These are phyloP conservation scores for Microtus richardsoni DNA, from an alignment of 2,113 vertebrate genomes.

Conservation along the genomic window DNA sequence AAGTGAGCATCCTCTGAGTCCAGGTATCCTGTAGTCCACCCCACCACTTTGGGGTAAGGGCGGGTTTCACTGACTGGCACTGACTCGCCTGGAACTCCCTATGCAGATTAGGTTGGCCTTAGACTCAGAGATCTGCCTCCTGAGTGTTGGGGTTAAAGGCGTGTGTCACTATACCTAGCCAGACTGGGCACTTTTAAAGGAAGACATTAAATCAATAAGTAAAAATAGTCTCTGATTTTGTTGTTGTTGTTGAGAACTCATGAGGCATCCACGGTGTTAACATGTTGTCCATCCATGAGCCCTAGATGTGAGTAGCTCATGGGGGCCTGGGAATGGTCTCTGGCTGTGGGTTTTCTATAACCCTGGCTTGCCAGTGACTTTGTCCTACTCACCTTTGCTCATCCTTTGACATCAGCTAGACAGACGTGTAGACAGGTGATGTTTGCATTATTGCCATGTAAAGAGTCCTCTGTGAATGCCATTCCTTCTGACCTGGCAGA, in stretches of 20 bases:
- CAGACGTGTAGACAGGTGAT: not conserved
- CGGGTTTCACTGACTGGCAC: not conserved
- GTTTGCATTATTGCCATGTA: not conserved
- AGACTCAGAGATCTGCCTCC: not conserved
- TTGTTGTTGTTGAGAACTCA: slow-evolving; percentile 9
- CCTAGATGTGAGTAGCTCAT: not conserved
- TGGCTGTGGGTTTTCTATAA: not conserved
- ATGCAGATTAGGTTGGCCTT: not conserved
- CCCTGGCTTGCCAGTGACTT: not conserved
- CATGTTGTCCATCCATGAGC: accelerated
- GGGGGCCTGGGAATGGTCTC: not conserved
- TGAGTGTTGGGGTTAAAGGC: not conserved
- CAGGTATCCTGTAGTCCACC: not conserved
- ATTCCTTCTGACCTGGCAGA: not conserved
- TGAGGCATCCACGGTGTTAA: not conserved
- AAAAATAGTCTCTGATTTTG: slow-evolving; percentile 1
- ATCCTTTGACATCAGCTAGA: not conserved
- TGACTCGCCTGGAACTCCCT: not conserved
- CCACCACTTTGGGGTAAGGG: not conserved
- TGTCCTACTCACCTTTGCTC: not conserved
- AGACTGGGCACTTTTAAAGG: slow-evolving; percentile 46
- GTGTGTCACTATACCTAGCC: not conserved
- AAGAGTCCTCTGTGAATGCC: not conserved
- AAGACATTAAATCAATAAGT: not conserved
- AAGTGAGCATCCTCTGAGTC: not conserved